Evolutionary conservation across 2,113 vertebrate species (phyloP).

Genomic region (Marcusenius ussheri): DNA sequence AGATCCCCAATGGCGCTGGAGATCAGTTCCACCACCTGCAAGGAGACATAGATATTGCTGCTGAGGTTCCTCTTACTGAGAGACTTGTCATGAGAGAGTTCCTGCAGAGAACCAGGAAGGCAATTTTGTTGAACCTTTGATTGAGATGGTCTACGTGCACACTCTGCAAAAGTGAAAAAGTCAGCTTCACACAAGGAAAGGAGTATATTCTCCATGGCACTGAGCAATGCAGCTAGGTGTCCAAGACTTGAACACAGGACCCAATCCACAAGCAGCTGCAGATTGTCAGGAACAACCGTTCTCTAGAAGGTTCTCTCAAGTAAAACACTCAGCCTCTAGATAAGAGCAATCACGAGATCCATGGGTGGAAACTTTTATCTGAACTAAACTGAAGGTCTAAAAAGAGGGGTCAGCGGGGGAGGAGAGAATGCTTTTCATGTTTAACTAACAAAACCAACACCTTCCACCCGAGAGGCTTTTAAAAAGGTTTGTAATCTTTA

Average conservation of each 20-base stretch:
- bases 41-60: conserved; percentile 11
- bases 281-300: not conserved
- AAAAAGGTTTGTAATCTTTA: not conserved
- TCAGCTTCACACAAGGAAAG: not conserved
- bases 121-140: not conserved
- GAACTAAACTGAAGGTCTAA: not conserved
- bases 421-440: not conserved
- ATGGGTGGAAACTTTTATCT: not conserved
- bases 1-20: conserved; percentile 92
- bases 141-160: not conserved
- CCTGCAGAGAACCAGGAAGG: not conserved
- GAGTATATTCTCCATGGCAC: not conserved
- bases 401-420: not conserved
- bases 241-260: not conserved
- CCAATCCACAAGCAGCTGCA: not conserved
- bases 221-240: not conserved
- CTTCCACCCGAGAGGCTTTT: not conserved
- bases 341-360: not conserved
- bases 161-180: not conserved
- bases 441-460: not conserved
- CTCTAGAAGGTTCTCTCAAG: not conserved
- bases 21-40: conserved; percentile 88
- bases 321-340: not conserved
- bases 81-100: not conserved
- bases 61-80: not conserved